Evolutionary conservation across 2,113 vertebrate genomes (phyloP).

Genomic region (Boulengerochromis microlepis): DNA sequence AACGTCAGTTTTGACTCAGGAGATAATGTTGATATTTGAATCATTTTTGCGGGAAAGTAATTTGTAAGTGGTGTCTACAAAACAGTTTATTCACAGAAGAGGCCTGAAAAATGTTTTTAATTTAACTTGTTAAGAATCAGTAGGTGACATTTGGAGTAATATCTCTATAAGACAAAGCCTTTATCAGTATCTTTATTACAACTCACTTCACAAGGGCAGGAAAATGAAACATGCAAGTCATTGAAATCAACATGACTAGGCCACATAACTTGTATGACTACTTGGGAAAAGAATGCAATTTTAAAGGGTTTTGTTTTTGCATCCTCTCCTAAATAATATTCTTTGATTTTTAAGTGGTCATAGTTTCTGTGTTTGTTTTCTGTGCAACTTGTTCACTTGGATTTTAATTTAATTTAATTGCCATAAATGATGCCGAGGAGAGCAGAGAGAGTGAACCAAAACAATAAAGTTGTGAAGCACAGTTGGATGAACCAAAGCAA

Average conservation of each 20-base stretch:
- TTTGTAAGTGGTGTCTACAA: neutral
- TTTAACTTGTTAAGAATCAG: neutral
- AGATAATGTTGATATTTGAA: neutral
- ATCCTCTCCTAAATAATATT: neutral
- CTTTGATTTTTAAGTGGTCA: neutral
- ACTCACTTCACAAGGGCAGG: too few species aligned
- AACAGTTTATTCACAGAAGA: neutral
- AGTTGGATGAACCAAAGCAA: neutral
- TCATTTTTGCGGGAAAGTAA: rapidly evolving
- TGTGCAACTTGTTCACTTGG: neutral
- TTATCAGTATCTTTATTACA: neutral
- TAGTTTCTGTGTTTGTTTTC: neutral
- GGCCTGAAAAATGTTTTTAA: neutral
- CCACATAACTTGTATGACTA: neutral
- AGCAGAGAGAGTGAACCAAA: neutral
- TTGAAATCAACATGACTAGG: neutral
- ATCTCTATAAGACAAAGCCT: neutral
- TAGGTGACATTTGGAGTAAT: neutral
- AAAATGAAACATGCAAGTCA: neutral
- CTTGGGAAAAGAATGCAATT: neutral
- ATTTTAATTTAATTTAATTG: neutral
- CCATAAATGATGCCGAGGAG: neutral
- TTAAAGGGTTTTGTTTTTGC: neutral
- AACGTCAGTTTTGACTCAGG: neutral
- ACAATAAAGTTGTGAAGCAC: neutral